Evolutionary conservation across 30 jellyfish, hydroid and myxozoan genomes (phyloP).

Genomic region (Chrysaora quinquecirrha): DNA sequence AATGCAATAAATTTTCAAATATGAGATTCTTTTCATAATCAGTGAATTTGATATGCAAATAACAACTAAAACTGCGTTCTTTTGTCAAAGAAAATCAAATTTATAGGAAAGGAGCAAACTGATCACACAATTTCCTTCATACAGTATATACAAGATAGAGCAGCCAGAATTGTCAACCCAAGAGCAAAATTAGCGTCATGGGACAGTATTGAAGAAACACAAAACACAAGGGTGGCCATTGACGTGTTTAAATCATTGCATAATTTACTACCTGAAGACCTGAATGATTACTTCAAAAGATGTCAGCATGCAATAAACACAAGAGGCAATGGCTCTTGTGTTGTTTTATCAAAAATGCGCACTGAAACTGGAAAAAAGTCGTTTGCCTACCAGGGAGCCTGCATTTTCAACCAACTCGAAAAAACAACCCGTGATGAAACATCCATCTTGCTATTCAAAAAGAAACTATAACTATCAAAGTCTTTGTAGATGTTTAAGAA

Average conservation of each 20-base stretch:
- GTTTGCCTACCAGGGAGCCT: slow-evolving; percentile 45
- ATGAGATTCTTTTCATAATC: too few relatives aligned
- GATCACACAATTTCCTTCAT: too few relatives aligned
- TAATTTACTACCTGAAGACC: slow-evolving; percentile 38
- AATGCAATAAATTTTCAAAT: too few relatives aligned
- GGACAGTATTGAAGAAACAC: slow-evolving; percentile 54
- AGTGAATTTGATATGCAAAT: too few relatives aligned
- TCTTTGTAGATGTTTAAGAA: too few relatives aligned
- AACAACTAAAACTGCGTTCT: too few relatives aligned
- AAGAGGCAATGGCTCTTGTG: slow-evolving; percentile 25
- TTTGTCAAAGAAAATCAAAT: too few relatives aligned
- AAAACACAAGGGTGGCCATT: slow-evolving; percentile 46
- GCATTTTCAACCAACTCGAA: slow-evolving; percentile 51
- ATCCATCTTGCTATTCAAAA: too few relatives aligned
- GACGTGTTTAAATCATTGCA: slow-evolving; percentile 58
- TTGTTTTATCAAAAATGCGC: slow-evolving; percentile 8
- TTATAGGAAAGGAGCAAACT: too few relatives aligned
- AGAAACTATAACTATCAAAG: too few relatives aligned
- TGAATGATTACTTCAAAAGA: slow-evolving; percentile 5
- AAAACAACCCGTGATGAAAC: slow-evolving; percentile 42
- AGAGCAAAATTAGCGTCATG: slow-evolving; percentile 31
- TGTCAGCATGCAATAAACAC: slow-evolving; percentile 20
- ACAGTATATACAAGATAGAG: slow-evolving; percentile 14
- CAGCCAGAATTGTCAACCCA: slow-evolving; percentile 50
- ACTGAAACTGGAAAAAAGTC: slow-evolving; percentile 25